Percentiles rank a stretch among this genome's conserved stretches.
These are phyloP conservation scores for Latheticus oryzae DNA, from an alignment of 2,888 invertebrate species.

Conservation along the genomic window DNA sequence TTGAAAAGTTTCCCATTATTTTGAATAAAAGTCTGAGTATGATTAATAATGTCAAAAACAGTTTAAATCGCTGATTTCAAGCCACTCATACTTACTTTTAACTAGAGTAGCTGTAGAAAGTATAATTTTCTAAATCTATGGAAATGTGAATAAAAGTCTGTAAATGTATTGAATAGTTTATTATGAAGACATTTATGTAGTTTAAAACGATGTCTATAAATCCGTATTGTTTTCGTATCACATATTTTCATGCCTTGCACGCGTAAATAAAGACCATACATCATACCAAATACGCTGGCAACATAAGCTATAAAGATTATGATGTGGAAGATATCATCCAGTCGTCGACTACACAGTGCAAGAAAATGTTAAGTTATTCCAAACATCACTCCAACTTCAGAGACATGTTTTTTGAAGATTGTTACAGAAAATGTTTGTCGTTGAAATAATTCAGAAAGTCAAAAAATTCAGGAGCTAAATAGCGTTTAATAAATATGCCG, in stretches of 20 bases:
- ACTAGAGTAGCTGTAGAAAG: too few relatives aligned
- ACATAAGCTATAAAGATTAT: constrained; percentile 40
- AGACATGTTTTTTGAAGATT: constrained; percentile 25
- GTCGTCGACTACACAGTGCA: too few relatives aligned
- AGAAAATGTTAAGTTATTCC: constrained; percentile 41
- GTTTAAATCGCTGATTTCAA: too few relatives aligned
- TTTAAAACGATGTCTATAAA: too few relatives aligned
- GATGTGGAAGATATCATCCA: constrained; percentile 28
- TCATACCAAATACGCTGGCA: constrained; percentile 37
- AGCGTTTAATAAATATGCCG: constrained; percentile 5
- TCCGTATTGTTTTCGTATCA: constrained; percentile 33
- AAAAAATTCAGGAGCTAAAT: not conserved
- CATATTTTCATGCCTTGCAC: constrained; percentile 37
- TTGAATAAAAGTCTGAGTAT: too few relatives aligned
- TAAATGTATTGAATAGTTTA: too few relatives aligned
- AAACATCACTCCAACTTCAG: constrained; percentile 15
- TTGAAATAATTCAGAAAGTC: not conserved
- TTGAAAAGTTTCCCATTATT: too few relatives aligned
- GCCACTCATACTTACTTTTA: too few relatives aligned
- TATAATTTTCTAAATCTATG: too few relatives aligned
- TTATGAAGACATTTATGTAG: constrained; percentile 38
- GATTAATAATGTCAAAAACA: too few relatives aligned
- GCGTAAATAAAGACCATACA: constrained; percentile 37
- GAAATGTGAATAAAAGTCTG: too few relatives aligned
- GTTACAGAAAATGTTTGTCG: constrained; percentile 19